phyloP scores from a whole-genome alignment of 2,113 vertebrate species.

The Macrotis lagotis region DNA sequence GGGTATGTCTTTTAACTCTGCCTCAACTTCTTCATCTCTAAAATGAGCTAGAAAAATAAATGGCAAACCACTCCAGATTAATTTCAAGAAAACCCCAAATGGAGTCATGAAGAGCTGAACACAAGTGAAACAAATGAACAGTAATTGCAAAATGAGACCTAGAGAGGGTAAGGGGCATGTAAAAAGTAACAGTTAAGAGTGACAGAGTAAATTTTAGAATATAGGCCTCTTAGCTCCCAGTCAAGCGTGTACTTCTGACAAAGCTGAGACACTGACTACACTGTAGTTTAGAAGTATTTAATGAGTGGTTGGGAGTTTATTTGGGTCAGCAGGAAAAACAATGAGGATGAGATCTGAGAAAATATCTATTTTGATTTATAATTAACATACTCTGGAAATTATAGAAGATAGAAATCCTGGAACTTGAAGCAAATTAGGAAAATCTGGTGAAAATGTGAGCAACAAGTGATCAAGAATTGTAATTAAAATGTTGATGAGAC shows the following conservation, averaged over 20 bases:
- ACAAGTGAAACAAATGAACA: neutral
- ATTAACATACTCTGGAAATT: conserved; percentile 32
- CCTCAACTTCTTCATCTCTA: too few species aligned
- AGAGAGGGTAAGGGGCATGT: neutral
- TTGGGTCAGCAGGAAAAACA: conserved; percentile 32
- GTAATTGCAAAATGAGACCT: neutral
- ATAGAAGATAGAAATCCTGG: neutral
- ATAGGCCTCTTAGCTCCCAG: neutral
- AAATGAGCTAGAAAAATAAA: neutral
- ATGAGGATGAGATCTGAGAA: conserved; percentile 39
- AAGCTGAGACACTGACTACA: neutral
- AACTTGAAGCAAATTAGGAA: conserved; percentile 23
- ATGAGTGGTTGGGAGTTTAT: conserved; percentile 26
- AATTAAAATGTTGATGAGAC: neutral
- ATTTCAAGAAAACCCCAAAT: neutral
- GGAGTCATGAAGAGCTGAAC: neutral
- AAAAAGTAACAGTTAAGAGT: neutral
- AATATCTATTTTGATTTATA: conserved; percentile 34
- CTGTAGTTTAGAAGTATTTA: neutral
- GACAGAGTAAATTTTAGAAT: neutral
- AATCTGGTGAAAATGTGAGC: neutral
- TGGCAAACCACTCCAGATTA: neutral
- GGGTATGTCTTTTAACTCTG: neutral
- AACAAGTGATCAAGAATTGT: neutral
- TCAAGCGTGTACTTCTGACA: neutral